phyloP scores from a whole-genome alignment of 2,797 vertebrate genomes.

The Bothrops alternatus region DNA sequence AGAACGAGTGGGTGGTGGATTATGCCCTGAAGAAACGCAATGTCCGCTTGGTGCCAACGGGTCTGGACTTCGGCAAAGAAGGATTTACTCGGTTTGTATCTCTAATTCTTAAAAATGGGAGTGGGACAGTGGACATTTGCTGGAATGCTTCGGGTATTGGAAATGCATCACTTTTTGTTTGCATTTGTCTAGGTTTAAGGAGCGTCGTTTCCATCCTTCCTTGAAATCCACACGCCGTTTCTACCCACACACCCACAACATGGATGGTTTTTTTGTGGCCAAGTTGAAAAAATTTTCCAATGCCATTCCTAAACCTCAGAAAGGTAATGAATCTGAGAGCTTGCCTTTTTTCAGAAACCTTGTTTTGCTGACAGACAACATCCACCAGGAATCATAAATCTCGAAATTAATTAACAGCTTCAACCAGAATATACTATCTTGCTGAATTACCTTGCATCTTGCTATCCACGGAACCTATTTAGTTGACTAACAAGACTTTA shows the following conservation, averaged over 20 bases:
- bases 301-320: slow-evolving; percentile 73
- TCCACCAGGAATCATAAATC: background rate
- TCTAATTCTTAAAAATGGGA: background rate
- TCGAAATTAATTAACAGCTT: background rate
- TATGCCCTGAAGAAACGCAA: slow-evolving; percentile 97
- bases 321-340: slow-evolving; percentile 44
- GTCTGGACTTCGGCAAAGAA: slow-evolving; percentile 95
- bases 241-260: slow-evolving; percentile 96
- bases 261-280: slow-evolving; percentile 98
- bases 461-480: background rate
- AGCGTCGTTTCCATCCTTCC: slow-evolving; percentile 89
- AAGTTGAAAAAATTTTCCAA: slow-evolving; percentile 97
- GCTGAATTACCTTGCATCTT: background rate
- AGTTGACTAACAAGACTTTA: background rate
- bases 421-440: background rate
- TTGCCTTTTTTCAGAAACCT: background rate
- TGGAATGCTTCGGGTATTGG: too few species aligned
- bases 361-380: background rate
- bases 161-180: background rate
- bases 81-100: slow-evolving; percentile 87
- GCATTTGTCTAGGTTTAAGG: slow-evolving; percentile 80
- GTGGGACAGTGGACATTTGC: background rate
- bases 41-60: slow-evolving; percentile 89
- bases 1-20: slow-evolving; percentile 98
- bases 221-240: slow-evolving; percentile 83